phyloP scores from a whole-genome alignment of 2,113 vertebrate species.

The Gallinago undulata region DNA sequence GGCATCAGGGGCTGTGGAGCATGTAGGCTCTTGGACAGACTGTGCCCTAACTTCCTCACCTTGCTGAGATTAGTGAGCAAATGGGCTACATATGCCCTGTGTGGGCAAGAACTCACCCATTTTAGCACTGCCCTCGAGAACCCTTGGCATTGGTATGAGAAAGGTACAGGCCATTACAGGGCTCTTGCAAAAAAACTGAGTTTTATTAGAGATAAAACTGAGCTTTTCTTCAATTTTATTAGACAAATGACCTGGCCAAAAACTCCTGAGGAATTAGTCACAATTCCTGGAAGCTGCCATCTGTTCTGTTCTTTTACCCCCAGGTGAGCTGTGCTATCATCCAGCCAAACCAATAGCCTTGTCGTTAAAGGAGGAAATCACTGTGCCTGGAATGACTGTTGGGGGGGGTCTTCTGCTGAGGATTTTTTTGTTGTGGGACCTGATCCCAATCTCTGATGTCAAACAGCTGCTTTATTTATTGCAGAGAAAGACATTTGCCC shows the following conservation, averaged over 20 bases:
- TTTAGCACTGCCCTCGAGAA: neutral
- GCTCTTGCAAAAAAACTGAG: neutral
- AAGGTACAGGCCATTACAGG: neutral
- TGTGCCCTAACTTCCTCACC: neutral
- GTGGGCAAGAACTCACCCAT: neutral
- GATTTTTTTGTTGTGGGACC: neutral
- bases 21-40: neutral
- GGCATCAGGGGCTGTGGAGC: neutral
- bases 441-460: neutral
- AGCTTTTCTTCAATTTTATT: neutral
- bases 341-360: neutral
- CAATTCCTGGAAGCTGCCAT: slow-evolving; percentile 3
- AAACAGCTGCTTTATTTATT: neutral
- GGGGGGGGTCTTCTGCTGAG: neutral
- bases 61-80: neutral
- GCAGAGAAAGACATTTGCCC: neutral
- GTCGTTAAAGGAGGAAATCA: neutral
- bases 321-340: neutral
- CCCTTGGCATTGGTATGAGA: neutral
- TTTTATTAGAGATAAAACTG: neutral
- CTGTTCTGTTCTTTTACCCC: neutral
- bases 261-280: neutral
- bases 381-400: neutral
- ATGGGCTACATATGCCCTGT: fast-evolving
- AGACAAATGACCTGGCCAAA: neutral